phyloP scores from a whole-genome alignment of 2,797 vertebrate species.

The Hephaestus fuliginosus region DNA sequence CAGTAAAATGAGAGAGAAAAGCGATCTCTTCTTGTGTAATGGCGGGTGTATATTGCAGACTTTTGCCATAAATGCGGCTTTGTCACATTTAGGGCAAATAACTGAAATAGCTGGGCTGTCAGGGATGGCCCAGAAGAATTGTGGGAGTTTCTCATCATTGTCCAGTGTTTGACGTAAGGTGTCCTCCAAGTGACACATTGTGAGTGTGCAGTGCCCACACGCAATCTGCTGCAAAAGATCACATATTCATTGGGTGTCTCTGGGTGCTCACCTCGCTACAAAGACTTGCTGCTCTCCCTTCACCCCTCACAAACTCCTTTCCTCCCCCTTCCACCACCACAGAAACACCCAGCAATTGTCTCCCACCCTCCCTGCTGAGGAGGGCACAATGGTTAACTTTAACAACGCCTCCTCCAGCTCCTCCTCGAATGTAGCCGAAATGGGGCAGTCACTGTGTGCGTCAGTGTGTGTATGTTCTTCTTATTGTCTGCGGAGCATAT shows the following conservation, averaged over 20 bases:
- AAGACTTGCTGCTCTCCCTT: slow-evolving; percentile 40
- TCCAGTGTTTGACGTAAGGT: slow-evolving; percentile 48
- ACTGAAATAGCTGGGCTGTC: neutral
- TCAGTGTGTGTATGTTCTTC: slow-evolving; percentile 27
- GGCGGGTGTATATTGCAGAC: slow-evolving; percentile 1
- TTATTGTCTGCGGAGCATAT: slow-evolving; percentile 77
- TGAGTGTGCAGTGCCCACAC: slow-evolving; percentile 56
- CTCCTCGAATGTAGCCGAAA: slow-evolving; percentile 62
- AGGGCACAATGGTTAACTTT: slow-evolving; percentile 80
- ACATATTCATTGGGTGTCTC: slow-evolving; percentile 75
- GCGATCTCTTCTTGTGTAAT: slow-evolving; percentile 22
- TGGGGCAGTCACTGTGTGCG: slow-evolving; percentile 24
- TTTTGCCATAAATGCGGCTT: slow-evolving; percentile 6
- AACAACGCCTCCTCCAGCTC: slow-evolving; percentile 74
- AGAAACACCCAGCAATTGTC: slow-evolving; percentile 54
- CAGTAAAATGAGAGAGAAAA: slow-evolving; percentile 4
- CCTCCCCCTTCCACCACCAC: slow-evolving; percentile 27
- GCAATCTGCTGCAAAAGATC: slow-evolving; percentile 68
- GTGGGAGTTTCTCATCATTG: slow-evolving; percentile 53
- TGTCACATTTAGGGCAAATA: neutral
- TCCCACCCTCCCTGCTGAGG: slow-evolving; percentile 32
- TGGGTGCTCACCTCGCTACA: slow-evolving; percentile 49
- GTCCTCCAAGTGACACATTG: slow-evolving; percentile 48
- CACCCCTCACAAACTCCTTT: slow-evolving; percentile 25
- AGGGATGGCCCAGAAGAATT: slow-evolving; percentile 9